A percentile compares a stretch with the other conserved stretches of the same genome.
Conservation (phyloP, 1,140 invertebrate species). For the Psix sp. region DNA sequence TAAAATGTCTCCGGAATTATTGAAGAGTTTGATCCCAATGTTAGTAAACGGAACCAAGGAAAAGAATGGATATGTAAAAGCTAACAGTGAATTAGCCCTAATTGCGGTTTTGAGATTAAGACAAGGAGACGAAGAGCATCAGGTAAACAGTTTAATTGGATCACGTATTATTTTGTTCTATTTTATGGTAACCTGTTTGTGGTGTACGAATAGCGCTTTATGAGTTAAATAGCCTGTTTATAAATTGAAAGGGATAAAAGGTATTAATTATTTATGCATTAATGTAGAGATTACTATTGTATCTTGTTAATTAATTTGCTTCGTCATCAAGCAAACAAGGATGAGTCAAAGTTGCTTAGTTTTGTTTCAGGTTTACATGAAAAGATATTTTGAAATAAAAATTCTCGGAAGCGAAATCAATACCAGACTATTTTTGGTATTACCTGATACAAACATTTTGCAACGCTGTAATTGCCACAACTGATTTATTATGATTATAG, state of each 20-base stretch:
- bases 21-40: conserved; percentile 89
- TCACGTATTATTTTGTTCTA: no score
- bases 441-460: conserved; percentile 12
- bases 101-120: conserved; percentile 89
- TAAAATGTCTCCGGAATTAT: conserved; percentile 83
- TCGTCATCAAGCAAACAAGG: no score
- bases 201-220: no score
- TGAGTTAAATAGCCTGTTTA: no score
- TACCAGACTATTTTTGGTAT: neutral
- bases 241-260: no score
- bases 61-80: conserved; percentile 96
- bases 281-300: no score
- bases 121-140: conserved; percentile 84
- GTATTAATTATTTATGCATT: no score
- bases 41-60: conserved; percentile 98
- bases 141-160: conserved; percentile 82
- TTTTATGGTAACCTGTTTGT: no score
- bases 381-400: no score
- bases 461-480: neutral
- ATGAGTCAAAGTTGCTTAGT: neutral
- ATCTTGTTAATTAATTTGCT: no score
- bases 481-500: conserved; percentile 3
- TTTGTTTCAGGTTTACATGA: no score
- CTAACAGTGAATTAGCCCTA: conserved; percentile 94
- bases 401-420: neutral